phyloP scores from a whole-genome alignment of 2,797 vertebrate species.

The Lithobates sylvaticus region DNA sequence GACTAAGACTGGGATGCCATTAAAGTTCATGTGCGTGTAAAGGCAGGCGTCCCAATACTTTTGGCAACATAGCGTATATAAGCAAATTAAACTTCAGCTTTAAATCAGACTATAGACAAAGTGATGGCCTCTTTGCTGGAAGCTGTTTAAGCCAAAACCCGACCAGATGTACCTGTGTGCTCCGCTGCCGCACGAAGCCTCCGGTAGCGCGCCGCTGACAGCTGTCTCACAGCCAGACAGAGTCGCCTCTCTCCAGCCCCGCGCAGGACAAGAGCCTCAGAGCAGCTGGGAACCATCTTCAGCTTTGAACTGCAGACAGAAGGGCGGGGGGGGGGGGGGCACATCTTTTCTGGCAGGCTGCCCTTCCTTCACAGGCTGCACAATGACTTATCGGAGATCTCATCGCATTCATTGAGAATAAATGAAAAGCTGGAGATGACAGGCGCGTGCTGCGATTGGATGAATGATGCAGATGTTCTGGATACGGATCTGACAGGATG shows the following conservation, averaged over 20 bases:
- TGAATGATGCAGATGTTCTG: slow-evolving; percentile 7
- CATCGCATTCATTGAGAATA: not conserved
- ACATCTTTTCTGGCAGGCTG: not conserved
- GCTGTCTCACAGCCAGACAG: slow-evolving; percentile 10
- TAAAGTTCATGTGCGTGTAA: no score
- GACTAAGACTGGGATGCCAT: no score
- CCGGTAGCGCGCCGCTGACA: slow-evolving; percentile 8
- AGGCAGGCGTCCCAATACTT: no score
- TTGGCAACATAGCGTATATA: no score
- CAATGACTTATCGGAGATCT: not conserved
- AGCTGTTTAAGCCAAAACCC: not conserved
- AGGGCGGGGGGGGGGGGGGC: not conserved
- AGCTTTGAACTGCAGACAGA: slow-evolving; percentile 1
- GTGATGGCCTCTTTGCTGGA: not conserved
- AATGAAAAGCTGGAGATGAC: not conserved
- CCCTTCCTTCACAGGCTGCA: not conserved
- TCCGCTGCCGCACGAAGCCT: not conserved
- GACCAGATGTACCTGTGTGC: not conserved
- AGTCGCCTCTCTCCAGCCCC: not conserved
- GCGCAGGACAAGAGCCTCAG: not conserved
- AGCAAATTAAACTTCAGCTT: no score
- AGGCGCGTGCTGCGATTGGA: not conserved
- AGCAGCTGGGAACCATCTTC: slow-evolving; percentile 17
- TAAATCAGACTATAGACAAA: not conserved
- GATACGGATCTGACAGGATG: not conserved